Evolutionary conservation across 2,797 vertebrate species (phyloP), one percentile per base, ranked within the genome.

Genomic region (Aeoliscus strigatus): DNA sequence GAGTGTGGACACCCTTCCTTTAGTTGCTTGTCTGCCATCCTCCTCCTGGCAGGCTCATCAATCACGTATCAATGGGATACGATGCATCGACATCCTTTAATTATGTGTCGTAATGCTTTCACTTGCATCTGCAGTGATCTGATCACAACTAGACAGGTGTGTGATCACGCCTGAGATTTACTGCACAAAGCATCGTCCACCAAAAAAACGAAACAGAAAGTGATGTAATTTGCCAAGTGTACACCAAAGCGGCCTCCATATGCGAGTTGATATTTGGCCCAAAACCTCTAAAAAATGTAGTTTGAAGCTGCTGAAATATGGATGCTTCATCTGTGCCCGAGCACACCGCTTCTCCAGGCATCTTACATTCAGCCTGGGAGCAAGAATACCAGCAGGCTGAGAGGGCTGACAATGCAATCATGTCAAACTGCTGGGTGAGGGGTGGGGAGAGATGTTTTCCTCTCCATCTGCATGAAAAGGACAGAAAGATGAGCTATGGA

Each of bases 201-300:
- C n/a, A n/a, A n/a, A n/a, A n/a, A n/a, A n/a, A n/a, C n/a, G n/a
- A n/a, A n/a, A n/a, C 8, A 38, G n/a, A 44, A 43, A 9, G 8
- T 45, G 24, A 56, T 37, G 39, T 42, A 61, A 58, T 42, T 40
- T n/a, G 3, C 16, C 37, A 59, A 37, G 34, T 39, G 38, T 24
- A 34, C 34, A 41, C 48, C 44, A 63, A 71, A 66, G 40, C 28
- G 56, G 39, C 41, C 40, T 58, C 51, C 54, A 29, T 57, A 50
- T 44, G 39, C 63, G 51, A 40, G 47, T 54, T 60, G 47, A 67
- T 58, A 60, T 43, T 34, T 39, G 45, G 57, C 47, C 47, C 18
- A 37, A 37, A 46, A 64, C 65, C 66, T 75, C 41, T 79, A 58
- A 79, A 81, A 79, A 71, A 76, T 75, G 70, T 63, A 64, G 64